phyloP scores from a whole-genome alignment of 2,888 invertebrate genomes.

The Xylota sylvarum region DNA sequence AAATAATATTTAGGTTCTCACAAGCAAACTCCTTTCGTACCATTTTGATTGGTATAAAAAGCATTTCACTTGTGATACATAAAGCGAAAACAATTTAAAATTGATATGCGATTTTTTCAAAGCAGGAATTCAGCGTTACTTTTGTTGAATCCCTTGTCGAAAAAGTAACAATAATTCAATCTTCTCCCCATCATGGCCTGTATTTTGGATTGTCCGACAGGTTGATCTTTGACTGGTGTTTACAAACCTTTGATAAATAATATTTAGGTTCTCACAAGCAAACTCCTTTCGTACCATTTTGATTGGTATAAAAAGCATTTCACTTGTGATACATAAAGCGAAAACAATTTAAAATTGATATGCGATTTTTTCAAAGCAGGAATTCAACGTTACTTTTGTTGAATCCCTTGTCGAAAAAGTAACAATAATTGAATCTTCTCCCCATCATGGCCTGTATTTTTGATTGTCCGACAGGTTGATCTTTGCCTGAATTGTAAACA shows the following conservation, averaged over 20 bases:
- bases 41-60: slow-evolving; percentile 78
- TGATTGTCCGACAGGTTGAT: too few species aligned
- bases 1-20: slow-evolving; percentile 1
- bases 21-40: slow-evolving; percentile 16
- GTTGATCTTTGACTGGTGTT: too few species aligned
- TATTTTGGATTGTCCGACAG: too few species aligned
- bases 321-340: slow-evolving; percentile 16
- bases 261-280: background rate
- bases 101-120: background rate
- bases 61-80: slow-evolving; percentile 83
- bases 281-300: slow-evolving; percentile 2
- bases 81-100: slow-evolving; percentile 68
- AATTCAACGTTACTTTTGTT: background rate
- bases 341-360: background rate
- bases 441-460: too few species aligned
- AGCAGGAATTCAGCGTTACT: background rate
- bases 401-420: too few species aligned
- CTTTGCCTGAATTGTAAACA: slow-evolving; percentile 37
- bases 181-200: too few species aligned
- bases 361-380: background rate
- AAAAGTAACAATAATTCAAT: background rate
- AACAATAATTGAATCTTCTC: too few species aligned
- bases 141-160: slow-evolving; percentile 1
- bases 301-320: background rate
- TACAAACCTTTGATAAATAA: too few species aligned